phyloP scores from a whole-genome alignment of 2,113 vertebrate genomes.

The Poeciliopsis turrubarensis region DNA sequence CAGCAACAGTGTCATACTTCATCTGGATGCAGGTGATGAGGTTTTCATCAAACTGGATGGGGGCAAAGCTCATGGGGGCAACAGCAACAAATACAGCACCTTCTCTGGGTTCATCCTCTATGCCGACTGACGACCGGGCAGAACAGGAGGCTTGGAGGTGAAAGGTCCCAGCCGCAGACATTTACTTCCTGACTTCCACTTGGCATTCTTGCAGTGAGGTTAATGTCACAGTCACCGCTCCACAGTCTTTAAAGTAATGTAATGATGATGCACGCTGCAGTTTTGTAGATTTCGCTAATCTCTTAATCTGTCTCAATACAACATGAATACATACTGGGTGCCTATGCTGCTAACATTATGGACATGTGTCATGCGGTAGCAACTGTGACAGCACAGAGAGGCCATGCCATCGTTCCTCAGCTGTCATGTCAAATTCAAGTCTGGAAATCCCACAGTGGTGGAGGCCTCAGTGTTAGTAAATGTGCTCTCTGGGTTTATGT shows the following conservation, averaged over 20 bases:
- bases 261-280: conserved; percentile 15
- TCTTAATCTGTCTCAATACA: conserved; percentile 44
- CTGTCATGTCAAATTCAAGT: conserved; percentile 56
- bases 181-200: conserved; percentile 50
- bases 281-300: conserved; percentile 57
- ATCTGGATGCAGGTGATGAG: conserved; percentile 94
- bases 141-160: conserved; percentile 24
- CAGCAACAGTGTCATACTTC: conserved; percentile 97
- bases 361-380: conserved; percentile 52
- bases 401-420: conserved; percentile 49
- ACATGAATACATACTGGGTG: conserved; percentile 46
- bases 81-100: conserved; percentile 99
- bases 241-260: conserved; percentile 24
- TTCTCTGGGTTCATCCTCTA: conserved; percentile 98
- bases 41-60: conserved; percentile 97
- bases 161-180: conserved; percentile 43
- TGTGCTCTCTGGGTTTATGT: conserved; percentile 44
- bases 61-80: conserved; percentile 95
- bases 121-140: conserved; percentile 84
- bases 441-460: conserved; percentile 41
- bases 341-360: conserved; percentile 53
- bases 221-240: conserved; percentile 57
- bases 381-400: conserved; percentile 44
- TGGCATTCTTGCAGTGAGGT: conserved; percentile 35
- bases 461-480: conserved; percentile 47